Evolutionary conservation across 2,113 vertebrate genomes (phyloP).

Genomic region (Corythornis cristatus): DNA sequence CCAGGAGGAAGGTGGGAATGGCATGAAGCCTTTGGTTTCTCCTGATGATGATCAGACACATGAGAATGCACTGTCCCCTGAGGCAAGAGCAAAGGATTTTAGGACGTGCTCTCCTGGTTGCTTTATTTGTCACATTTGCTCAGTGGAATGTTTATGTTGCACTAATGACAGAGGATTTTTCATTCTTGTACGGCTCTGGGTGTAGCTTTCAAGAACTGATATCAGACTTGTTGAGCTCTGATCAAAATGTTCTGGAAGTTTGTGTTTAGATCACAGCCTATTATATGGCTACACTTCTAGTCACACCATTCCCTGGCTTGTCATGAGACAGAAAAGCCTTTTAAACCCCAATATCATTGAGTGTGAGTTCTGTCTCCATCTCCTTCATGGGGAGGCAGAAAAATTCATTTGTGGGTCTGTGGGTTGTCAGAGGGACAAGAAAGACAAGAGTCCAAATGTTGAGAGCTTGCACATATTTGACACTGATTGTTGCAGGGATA

Average conservation of each 20-base stretch:
- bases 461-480: background rate
- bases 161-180: background rate
- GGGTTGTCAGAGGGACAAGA: rapidly evolving
- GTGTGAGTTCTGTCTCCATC: background rate
- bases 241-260: background rate
- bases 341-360: background rate
- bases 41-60: background rate
- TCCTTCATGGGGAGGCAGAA: background rate
- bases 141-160: background rate
- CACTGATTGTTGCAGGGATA: rapidly evolving
- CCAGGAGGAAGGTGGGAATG: background rate
- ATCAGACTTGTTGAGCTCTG: background rate
- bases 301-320: background rate
- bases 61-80: rapidly evolving
- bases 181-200: background rate
- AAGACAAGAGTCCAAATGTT: background rate
- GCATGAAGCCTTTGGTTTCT: background rate
- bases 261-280: background rate
- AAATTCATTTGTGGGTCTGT: rapidly evolving
- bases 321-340: background rate
- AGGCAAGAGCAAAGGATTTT: background rate
- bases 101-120: background rate
- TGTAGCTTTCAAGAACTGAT: background rate
- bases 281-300: background rate
- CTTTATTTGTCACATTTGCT: background rate